A percentile compares a stretch with the other conserved stretches of the same genome.
Conservation (phyloP, 2,797 vertebrate species). For the Gorsachius magnificus region DNA sequence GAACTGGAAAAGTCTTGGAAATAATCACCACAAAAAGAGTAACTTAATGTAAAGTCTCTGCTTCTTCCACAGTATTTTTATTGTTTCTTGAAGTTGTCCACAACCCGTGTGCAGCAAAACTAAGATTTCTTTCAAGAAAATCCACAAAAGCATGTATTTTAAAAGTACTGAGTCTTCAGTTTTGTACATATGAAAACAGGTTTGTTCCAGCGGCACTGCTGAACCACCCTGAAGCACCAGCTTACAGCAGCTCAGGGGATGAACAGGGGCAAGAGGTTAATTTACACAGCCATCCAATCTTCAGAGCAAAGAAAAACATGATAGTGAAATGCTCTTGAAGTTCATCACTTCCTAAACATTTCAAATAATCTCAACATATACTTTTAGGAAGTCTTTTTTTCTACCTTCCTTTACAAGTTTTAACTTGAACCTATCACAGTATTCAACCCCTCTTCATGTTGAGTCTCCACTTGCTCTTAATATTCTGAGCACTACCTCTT, state of each 20-base stretch:
- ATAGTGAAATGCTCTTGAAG: not conserved
- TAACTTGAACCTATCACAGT: not conserved
- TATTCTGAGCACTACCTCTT: not conserved
- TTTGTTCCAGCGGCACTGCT: not conserved
- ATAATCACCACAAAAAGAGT: not conserved
- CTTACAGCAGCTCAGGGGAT: not conserved
- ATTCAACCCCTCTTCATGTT: not conserved
- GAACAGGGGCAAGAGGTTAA: not conserved
- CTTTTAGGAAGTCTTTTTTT: not conserved
- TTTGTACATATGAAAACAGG: fast-evolving
- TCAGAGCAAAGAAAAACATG: not conserved
- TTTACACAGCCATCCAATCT: not conserved
- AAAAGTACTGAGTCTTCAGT: not conserved
- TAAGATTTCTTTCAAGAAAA: not conserved
- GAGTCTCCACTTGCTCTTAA: not conserved
- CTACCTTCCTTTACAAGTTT: not conserved
- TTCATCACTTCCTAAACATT: not conserved
- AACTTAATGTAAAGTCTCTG: not conserved
- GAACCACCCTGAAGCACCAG: not conserved
- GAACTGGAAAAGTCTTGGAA: not conserved
- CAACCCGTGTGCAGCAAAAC: not conserved
- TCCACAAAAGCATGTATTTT: not conserved
- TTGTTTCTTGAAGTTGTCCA: not conserved
- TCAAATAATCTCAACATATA: not conserved
- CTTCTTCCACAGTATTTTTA: not conserved